Conservation (phyloP, 2,797 vertebrate genomes). For the Harpagifer antarcticus region DNA sequence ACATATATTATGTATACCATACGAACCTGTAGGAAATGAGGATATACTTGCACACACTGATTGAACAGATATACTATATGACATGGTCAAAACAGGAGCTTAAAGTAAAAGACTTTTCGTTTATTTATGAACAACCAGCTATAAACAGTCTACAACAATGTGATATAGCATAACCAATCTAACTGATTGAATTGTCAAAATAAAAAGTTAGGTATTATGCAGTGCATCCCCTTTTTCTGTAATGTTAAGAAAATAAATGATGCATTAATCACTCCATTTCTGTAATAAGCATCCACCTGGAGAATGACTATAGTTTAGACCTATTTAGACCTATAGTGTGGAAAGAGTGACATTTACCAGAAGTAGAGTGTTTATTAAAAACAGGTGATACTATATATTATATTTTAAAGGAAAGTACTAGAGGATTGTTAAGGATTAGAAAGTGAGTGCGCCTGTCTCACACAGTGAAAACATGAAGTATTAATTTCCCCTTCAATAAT, state of each 20-base stretch:
- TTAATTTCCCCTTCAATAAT: constrained; percentile 23
- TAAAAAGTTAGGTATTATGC: not conserved
- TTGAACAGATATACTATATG: not conserved
- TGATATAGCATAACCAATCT: not conserved
- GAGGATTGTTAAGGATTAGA: not conserved
- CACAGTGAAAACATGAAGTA: not conserved
- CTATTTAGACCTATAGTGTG: not conserved
- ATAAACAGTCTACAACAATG: not conserved
- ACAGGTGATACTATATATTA: not conserved
- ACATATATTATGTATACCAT: not conserved
- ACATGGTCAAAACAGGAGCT: not conserved
- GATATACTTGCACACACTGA: not conserved
- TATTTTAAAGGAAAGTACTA: not conserved
- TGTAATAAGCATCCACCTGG: constrained; percentile 1
- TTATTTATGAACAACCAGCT: not conserved
- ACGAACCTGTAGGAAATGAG: not conserved
- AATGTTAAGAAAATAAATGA: constrained; percentile 12
- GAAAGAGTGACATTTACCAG: not conserved
- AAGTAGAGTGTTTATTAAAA: not conserved
- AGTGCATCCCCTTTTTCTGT: not conserved
- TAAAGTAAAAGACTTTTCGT: not conserved
- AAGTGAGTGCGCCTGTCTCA: not conserved
- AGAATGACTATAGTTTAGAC: not conserved
- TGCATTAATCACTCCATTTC: constrained; percentile 3
- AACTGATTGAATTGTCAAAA: constrained; percentile 25